Conservation (phyloP, 2,113 vertebrate genomes). For the Probosciger aterrimus region DNA sequence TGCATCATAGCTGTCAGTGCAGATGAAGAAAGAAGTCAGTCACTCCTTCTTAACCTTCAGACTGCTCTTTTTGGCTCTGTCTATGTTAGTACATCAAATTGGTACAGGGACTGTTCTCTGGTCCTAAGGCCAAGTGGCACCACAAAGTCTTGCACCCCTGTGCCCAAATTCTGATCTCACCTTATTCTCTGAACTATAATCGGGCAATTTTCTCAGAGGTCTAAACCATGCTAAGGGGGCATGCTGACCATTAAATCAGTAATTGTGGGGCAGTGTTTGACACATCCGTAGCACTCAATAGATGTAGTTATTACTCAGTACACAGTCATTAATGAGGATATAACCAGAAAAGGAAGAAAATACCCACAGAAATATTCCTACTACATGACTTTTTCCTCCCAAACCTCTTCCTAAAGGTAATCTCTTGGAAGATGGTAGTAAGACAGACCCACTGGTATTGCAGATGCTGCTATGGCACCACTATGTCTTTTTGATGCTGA, state of each 20-base stretch:
- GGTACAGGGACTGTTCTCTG: background rate
- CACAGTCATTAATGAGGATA: background rate
- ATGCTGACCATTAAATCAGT: background rate
- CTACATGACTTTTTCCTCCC: background rate
- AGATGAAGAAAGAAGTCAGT: background rate
- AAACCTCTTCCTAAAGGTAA: background rate
- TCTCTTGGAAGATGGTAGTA: background rate
- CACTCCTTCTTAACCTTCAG: background rate
- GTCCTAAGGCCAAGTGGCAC: background rate
- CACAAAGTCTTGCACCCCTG: background rate
- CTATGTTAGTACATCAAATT: background rate
- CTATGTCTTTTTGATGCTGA: background rate
- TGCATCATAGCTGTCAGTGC: background rate
- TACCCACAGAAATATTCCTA: background rate
- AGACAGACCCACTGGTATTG: background rate
- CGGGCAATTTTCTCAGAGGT: background rate
- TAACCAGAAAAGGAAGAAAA: background rate
- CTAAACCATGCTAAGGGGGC: background rate
- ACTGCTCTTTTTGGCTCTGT: background rate
- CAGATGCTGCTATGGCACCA: background rate
- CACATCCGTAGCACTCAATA: background rate
- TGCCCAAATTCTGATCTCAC: background rate
- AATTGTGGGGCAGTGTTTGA: background rate
- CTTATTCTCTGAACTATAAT: background rate
- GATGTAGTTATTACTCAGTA: background rate